Evolutionary conservation across 35 echinoderm and acorn worm species (phyloP).

Genomic region (Diadema setosum): DNA sequence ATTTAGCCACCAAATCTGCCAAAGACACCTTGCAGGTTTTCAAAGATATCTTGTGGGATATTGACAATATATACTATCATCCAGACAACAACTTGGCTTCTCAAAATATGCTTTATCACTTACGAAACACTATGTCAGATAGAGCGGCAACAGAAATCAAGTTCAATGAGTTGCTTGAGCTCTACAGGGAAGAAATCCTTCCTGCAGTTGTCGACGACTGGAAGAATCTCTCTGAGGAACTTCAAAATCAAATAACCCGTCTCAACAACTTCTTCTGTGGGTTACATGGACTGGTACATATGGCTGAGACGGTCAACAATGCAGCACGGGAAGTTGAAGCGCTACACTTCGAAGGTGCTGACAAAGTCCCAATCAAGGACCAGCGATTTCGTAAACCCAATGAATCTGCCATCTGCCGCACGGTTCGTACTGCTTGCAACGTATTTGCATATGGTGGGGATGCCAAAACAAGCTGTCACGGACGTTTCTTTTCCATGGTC

Average conservation of each 20-base stretch:
- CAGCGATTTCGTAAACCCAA: background rate
- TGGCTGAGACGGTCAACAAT: background rate
- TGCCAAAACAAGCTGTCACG: constrained; percentile 27
- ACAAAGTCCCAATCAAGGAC: constrained; percentile 22
- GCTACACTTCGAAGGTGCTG: constrained; percentile 6
- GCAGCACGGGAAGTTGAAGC: background rate
- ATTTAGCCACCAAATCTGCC: constrained; percentile 12
- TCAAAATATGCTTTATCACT: constrained; percentile 1
- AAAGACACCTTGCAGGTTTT: constrained; percentile 3
- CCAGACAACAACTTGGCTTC: background rate
- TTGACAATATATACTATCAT: background rate
- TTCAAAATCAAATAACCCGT: background rate
- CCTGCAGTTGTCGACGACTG: background rate
- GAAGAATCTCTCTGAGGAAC: background rate
- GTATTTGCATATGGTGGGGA: constrained; percentile 55
- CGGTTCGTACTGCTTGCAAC: constrained; percentile 24
- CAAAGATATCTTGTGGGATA: constrained; percentile 35
- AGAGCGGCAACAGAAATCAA: background rate
- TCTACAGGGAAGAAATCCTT: background rate
- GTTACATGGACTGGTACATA: constrained; percentile 41
- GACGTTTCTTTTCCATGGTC: background rate
- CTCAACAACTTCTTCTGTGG: constrained; percentile 49
- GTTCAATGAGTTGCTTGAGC: constrained; percentile 28
- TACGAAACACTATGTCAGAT: constrained; percentile 37
- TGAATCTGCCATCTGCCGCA: constrained; percentile 1